Evolutionary conservation across 2,113 vertebrate genomes (phyloP).

Genomic region (Glaucomys volans): DNA sequence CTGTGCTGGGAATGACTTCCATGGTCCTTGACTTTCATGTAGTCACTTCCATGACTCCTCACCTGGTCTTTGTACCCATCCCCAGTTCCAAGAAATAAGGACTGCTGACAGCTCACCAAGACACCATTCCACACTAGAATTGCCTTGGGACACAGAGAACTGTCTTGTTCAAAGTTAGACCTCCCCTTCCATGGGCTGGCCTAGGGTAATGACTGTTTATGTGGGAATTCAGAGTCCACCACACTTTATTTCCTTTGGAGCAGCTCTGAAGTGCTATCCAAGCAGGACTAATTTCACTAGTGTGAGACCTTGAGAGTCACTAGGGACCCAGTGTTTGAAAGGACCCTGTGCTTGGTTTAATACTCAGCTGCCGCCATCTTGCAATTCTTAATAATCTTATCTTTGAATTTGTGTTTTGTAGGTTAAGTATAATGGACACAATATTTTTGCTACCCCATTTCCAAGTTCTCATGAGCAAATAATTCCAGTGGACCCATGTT

Average conservation of each 20-base stretch:
- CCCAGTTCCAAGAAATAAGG: no score
- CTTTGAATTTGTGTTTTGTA: neutral
- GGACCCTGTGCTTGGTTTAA: neutral
- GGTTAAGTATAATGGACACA: neutral
- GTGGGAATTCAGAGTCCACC: neutral
- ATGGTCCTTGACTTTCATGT: no score
- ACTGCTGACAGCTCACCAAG: neutral
- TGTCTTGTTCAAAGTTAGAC: neutral
- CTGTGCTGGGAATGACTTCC: neutral
- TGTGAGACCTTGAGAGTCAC: neutral
- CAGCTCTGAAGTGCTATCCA: neutral
- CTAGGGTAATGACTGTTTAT: neutral
- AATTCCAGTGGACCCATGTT: neutral
- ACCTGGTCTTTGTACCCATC: neutral
- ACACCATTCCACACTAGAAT: neutral
- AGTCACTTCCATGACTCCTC: no score
- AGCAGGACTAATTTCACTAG: neutral
- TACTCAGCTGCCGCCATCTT: neutral
- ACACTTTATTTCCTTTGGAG: neutral
- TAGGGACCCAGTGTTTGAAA: neutral
- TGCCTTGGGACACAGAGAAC: neutral
- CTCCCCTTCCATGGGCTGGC: neutral
- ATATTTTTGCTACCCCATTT: neutral
- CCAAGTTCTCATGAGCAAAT: neutral
- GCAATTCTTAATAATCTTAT: neutral